These are phyloP conservation scores for Catonia carolina DNA, from an alignment of 2,888 invertebrate species.

Conservation along the genomic window DNA sequence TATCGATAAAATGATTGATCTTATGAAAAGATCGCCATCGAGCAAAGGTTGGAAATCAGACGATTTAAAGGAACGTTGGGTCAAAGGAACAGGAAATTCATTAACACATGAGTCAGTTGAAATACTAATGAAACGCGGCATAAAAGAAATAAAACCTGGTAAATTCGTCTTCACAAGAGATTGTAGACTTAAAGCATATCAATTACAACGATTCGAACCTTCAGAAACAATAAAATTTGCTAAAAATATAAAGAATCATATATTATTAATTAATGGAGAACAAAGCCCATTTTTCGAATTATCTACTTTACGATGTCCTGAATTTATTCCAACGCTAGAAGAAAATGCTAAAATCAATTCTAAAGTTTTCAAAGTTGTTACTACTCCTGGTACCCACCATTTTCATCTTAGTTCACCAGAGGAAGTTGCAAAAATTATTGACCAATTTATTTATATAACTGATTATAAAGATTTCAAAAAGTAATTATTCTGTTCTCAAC, in stretches of 20 bases:
- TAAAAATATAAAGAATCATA: not conserved
- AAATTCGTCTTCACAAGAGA: not conserved
- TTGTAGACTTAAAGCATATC: not conserved
- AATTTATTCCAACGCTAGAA: not conserved
- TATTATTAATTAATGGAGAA: not conserved
- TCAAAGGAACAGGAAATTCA: not conserved
- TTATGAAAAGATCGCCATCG: not conserved
- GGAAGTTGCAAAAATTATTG: not conserved
- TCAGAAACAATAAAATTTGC: not conserved
- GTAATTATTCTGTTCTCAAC: too few relatives aligned
- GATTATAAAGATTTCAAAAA: too few relatives aligned
- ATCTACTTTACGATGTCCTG: not conserved
- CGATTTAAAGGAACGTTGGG: not conserved
- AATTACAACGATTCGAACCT: not conserved
- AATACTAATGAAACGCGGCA: not conserved
- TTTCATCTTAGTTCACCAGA: not conserved
- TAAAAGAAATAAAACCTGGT: conserved; percentile 5
- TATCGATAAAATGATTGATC: not conserved
- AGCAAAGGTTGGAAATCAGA: not conserved
- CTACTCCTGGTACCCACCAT: not conserved
- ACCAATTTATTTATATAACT: not conserved
- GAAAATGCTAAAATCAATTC: not conserved
- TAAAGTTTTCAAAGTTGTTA: not conserved
- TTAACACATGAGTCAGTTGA: not conserved
- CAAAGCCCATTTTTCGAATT: not conserved